Evolutionary conservation across 2,797 vertebrate genomes (phyloP), one percentile per base, ranked within the genome.

Genomic region (Xyrichtys novacula): DNA sequence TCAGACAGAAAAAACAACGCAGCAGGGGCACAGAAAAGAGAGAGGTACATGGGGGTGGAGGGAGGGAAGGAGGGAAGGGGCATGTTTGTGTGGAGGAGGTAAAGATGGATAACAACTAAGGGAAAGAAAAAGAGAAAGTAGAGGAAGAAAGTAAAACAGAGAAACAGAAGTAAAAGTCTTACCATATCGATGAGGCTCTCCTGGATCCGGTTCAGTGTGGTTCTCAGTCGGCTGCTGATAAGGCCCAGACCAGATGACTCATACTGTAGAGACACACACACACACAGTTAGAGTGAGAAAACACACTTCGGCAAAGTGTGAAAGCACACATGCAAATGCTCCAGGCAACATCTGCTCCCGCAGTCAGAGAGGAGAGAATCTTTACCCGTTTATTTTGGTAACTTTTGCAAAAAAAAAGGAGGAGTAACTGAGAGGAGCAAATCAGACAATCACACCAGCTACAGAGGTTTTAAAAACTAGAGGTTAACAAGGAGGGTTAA

Each of bases 131-230:
- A 29, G 26, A 50, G 23, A 7, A 63, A 57, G 25, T 3, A 23
- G 44, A n/a, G n/a, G n/a, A n/a, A n/a, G n/a, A n/a, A n/a, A n/a
- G 62, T 26, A 47, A 82, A 47, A 61, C 50, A 55, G 71, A 26
- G 7, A 54, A 55, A 48, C 36, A 44, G 14, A 40, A 47, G 57
- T 44, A 68, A 44, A 38, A 53, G 71, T 90, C 96, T 94, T 90
- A 99, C 98, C 94, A 97, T 81, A 85, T 98, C 96, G 79, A 99
- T 99, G 80, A 99, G 95, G 83, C 94, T 98, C 90, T 99, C 98
- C 67, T 99, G 98, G 89, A 99, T 99, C 85, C 97, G 95, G 93
- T 95, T 99, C 71, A 99, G 91, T 0, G 98, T 99, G 52, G 97
- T 99, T 69, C 96, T 95, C 72, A 99, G 92, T 91, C 98, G 93